These are phyloP conservation scores for Taenaris catops DNA, from an alignment of 2,888 invertebrate genomes.

Conservation along the genomic window DNA sequence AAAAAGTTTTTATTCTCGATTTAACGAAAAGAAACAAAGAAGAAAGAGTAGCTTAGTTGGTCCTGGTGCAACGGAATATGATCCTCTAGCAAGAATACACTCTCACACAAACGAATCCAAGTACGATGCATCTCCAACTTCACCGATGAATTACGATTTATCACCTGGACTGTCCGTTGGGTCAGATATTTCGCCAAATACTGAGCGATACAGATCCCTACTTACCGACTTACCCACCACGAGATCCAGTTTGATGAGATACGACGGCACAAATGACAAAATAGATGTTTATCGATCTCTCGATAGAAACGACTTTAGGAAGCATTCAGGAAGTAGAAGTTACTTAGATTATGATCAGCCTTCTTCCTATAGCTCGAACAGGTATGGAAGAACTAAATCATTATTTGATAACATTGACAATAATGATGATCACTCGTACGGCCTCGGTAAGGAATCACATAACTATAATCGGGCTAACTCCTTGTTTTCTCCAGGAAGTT, in stretches of 20 bases:
- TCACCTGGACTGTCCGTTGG: constrained; percentile 60
- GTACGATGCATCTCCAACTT: constrained; percentile 59
- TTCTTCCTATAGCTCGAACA: constrained; percentile 51
- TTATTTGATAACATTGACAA: constrained; percentile 61
- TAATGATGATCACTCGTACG: constrained; percentile 45
- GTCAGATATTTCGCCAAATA: constrained; percentile 62
- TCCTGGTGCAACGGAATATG: constrained; percentile 80
- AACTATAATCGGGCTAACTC: constrained; percentile 70
- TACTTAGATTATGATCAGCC: constrained; percentile 67
- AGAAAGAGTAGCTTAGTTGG: constrained; percentile 84
- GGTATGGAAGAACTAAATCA: constrained; percentile 69
- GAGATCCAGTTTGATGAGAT: constrained; percentile 54
- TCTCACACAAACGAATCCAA: constrained; percentile 49
- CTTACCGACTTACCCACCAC: constrained; percentile 53
- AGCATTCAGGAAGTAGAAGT: constrained; percentile 56
- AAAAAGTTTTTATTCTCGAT: constrained; percentile 93
- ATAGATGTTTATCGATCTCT: constrained; percentile 69
- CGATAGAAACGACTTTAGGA: constrained; percentile 68
- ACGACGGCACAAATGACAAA: constrained; percentile 64
- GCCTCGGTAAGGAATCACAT: constrained; percentile 52
- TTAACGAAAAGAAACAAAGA: constrained; percentile 89
- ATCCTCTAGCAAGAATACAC: constrained; percentile 66
- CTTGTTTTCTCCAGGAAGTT: constrained; percentile 70
- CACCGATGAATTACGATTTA: constrained; percentile 56
- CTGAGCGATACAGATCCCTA: constrained; percentile 64